Conservation (phyloP, 1,140 invertebrate species). For the Drosophila bifasciata region DNA sequence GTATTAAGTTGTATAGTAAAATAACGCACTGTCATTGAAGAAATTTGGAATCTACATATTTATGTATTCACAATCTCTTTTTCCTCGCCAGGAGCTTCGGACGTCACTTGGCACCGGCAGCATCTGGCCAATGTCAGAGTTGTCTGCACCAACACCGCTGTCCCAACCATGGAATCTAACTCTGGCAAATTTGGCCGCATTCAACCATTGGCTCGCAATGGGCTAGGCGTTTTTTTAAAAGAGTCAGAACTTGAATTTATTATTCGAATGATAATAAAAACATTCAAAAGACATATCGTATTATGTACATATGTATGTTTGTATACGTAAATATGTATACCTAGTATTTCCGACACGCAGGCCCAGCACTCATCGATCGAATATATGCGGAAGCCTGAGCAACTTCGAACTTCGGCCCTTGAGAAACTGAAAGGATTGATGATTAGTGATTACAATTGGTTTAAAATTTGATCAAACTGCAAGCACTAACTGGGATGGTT, state of each 20-base stretch:
- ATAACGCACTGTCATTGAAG: no score
- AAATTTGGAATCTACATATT: no score
- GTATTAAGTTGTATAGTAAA: neutral
- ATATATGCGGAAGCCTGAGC: slow-evolving; percentile 58
- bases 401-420: slow-evolving; percentile 59
- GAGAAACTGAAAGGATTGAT: slow-evolving; percentile 56
- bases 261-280: no score
- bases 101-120: no score
- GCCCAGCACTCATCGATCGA: slow-evolving; percentile 46
- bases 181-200: slow-evolving; percentile 3
- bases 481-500: slow-evolving; percentile 34
- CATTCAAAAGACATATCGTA: no score
- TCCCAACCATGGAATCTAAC: neutral
- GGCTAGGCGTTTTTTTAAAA: neutral
- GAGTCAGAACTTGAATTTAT: no score
- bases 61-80: no score
- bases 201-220: slow-evolving; percentile 5
- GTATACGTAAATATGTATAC: neutral
- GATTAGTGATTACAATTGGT: neutral
- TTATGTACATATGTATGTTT: no score
- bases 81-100: no score
- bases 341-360: neutral
- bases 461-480: neutral
- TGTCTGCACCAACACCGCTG: slow-evolving; percentile 3
- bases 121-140: no score